A percentile compares a stretch with the other conserved stretches of the same genome.
Conservation (phyloP, 2,797 vertebrate species). For the Ptychadena robeensis region DNA sequence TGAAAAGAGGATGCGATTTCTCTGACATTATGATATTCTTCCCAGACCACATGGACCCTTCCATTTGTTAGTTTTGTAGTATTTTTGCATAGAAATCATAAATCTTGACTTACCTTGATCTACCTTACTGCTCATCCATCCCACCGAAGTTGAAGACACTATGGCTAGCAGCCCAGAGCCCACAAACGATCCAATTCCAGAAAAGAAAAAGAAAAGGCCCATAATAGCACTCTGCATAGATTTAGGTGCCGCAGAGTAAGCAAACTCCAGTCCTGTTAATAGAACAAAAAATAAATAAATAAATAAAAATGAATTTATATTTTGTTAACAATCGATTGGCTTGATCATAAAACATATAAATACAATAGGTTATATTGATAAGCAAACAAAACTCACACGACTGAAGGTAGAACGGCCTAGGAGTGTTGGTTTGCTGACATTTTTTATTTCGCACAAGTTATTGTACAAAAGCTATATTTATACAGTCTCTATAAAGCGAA, state of each 20-base stretch:
- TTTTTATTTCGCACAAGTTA: too few species aligned
- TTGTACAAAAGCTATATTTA: neutral
- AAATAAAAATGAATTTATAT: neutral
- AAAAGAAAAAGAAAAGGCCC: constrained; percentile 98
- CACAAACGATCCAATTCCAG: constrained; percentile 94
- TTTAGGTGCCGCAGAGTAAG: constrained; percentile 94
- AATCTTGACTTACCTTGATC: constrained; percentile 88
- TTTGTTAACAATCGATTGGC: neutral
- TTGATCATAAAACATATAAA: neutral
- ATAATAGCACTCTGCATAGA: constrained; percentile 98
- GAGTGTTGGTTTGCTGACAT: too few species aligned
- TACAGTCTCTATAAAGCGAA: neutral
- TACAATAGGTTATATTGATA: too few species aligned
- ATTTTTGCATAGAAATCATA: neutral
- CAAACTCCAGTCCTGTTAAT: constrained; percentile 91
- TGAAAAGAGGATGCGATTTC: too few species aligned
- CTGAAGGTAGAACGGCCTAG: neutral
- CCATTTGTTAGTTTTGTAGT: neutral
- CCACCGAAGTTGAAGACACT: constrained; percentile 87
- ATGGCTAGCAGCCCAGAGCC: constrained; percentile 91
- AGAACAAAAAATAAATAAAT: neutral
- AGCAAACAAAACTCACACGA: neutral
- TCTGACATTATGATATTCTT: too few species aligned
- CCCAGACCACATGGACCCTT: too few species aligned
- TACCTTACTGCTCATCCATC: constrained; percentile 94